Conservation (phyloP, 2,888 invertebrate genomes). For the Callyntrura guangdongensis region DNA sequence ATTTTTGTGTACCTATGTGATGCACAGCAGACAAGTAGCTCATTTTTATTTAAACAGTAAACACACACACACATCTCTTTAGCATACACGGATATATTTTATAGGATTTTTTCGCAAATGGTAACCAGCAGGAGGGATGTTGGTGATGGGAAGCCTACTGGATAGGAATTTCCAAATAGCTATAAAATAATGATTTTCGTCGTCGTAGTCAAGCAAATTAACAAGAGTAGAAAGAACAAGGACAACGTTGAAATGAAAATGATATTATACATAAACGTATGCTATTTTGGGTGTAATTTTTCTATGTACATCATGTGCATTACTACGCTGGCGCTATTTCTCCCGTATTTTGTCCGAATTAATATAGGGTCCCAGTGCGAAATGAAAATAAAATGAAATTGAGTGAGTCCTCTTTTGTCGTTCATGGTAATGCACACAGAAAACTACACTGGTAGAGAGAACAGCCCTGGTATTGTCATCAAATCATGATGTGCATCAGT, state of each 20-base stretch:
- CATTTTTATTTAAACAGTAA: background rate
- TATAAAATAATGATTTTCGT: background rate
- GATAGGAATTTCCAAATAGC: too few species aligned
- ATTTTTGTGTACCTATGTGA: background rate
- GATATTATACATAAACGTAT: background rate
- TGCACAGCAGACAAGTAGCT: background rate
- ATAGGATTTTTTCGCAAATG: constrained; percentile 30
- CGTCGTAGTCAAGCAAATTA: background rate
- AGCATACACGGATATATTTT: background rate
- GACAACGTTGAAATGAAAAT: background rate
- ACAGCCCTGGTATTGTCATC: background rate
- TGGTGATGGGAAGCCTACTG: too few species aligned
- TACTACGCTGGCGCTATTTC: background rate
- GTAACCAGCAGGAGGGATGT: background rate
- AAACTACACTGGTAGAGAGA: background rate
- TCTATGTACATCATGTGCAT: background rate
- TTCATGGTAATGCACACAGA: too few species aligned
- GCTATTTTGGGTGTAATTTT: background rate
- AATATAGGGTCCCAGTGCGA: constrained; percentile 13
- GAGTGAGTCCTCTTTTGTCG: background rate
- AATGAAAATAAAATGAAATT: constrained; percentile 40
- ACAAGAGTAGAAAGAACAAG: background rate
- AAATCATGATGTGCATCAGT: background rate
- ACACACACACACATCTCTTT: background rate
- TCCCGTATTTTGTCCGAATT: background rate